Conservation (phyloP, 2,113 vertebrate species). For the Octodon degus region DNA sequence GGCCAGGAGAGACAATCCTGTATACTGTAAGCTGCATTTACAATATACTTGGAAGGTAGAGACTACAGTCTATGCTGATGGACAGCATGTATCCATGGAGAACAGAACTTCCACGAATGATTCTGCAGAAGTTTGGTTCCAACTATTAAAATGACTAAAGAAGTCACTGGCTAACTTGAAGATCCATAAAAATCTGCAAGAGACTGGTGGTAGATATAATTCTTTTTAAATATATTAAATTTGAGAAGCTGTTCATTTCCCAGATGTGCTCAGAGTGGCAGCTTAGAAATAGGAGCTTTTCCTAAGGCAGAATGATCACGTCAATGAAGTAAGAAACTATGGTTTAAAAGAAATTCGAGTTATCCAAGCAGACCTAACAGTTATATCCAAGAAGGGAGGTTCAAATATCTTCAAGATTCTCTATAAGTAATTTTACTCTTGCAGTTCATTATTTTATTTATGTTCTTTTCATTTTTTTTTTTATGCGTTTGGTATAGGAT, state of each 20-base stretch:
- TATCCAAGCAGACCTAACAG: not conserved
- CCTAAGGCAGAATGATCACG: not conserved
- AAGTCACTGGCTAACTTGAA: not conserved
- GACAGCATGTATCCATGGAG: not conserved
- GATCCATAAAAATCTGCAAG: not conserved
- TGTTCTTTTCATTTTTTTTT: too few species aligned
- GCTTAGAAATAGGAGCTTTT: not conserved
- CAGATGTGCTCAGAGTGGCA: not conserved
- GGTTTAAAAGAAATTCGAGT: not conserved
- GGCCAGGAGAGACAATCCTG: not conserved
- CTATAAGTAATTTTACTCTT: too few species aligned
- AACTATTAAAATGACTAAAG: not conserved
- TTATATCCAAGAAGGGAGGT: not conserved
- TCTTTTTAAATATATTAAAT: slow-evolving; percentile 17
- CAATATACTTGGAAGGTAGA: not conserved
- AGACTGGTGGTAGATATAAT: not conserved
- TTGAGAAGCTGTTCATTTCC: not conserved
- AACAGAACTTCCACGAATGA: not conserved
- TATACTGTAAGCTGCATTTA: not conserved
- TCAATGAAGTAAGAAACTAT: not conserved
- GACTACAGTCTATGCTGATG: not conserved
- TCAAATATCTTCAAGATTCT: not conserved
- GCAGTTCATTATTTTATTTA: too few species aligned
- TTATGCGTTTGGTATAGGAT: too few species aligned
- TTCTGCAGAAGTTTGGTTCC: not conserved